Evolutionary conservation across 2,113 vertebrate genomes (phyloP).

Genomic region (Hemiprocne comata): DNA sequence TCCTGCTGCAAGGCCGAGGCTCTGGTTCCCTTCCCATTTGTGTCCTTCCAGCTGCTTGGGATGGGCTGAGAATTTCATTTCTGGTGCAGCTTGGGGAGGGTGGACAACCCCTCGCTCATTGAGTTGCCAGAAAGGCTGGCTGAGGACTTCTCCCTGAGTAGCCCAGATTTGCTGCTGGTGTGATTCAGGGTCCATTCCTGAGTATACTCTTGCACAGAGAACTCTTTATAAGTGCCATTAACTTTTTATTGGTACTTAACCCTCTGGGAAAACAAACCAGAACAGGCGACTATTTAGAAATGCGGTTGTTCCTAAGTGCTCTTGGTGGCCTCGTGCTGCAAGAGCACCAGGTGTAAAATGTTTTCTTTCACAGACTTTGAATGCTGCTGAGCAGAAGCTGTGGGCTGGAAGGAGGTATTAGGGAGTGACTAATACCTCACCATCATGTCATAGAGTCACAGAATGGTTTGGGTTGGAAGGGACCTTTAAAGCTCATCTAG

Average conservation of each 20-base stretch:
- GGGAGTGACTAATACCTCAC: neutral
- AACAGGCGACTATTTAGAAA: neutral
- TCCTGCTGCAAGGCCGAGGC: neutral
- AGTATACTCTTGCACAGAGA: neutral
- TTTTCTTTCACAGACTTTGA: neutral
- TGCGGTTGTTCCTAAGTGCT: neutral
- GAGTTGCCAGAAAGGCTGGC: neutral
- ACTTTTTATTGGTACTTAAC: neutral
- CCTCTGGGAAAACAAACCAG: neutral
- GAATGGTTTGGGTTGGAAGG: too few relatives aligned
- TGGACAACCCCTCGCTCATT: neutral
- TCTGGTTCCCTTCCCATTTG: neutral
- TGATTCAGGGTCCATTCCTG: neutral
- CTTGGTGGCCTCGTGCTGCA: neutral
- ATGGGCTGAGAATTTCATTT: neutral
- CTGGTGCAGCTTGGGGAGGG: neutral
- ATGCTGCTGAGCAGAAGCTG: neutral
- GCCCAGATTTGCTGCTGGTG: neutral
- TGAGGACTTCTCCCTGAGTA: neutral
- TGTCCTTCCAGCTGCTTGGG: neutral
- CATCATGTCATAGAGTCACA: too few relatives aligned
- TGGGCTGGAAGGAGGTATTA: neutral
- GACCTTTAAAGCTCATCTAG: too few relatives aligned
- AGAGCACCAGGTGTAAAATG: neutral
- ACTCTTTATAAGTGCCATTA: neutral